Evolutionary conservation across 2,113 vertebrate genomes (phyloP).

Genomic region (Benitochromis conjunctus): DNA sequence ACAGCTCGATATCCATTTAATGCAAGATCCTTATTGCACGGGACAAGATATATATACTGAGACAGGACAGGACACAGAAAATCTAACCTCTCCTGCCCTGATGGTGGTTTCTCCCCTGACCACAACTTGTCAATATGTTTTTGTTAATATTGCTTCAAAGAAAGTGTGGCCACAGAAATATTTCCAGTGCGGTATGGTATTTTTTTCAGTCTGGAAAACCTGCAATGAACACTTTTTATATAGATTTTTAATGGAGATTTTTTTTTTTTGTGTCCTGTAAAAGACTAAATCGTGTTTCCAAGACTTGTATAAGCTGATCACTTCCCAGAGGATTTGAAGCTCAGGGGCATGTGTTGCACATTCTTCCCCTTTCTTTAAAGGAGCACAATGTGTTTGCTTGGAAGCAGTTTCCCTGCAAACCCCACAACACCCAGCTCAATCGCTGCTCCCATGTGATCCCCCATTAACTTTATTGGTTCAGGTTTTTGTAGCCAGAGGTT

Average conservation of each 20-base stretch:
- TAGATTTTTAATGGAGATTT: constrained; percentile 24
- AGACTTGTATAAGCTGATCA: constrained; percentile 36
- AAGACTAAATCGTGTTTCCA: constrained; percentile 27
- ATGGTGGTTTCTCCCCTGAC: not conserved
- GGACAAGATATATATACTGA: not conserved
- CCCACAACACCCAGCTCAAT: constrained; percentile 2
- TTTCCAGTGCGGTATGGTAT: not conserved
- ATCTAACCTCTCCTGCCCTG: not conserved
- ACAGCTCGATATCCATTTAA: not conserved
- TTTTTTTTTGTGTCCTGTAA: constrained; percentile 20
- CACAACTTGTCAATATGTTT: constrained; percentile 12
- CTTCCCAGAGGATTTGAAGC: constrained; percentile 24
- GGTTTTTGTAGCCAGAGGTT: constrained; percentile 15
- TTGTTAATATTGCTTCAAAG: not conserved
- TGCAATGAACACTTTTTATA: constrained; percentile 8
- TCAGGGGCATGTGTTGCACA: constrained; percentile 14
- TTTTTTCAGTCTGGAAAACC: not conserved
- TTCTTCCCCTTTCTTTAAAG: constrained; percentile 12
- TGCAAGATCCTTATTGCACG: not conserved
- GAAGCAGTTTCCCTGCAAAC: constrained; percentile 12
- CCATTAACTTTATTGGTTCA: constrained; percentile 26
- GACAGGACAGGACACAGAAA: not conserved
- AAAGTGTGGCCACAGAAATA: not conserved
- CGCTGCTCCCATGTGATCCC: constrained; percentile 33
- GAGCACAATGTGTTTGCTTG: constrained; percentile 26